Conservation (phyloP, 2,888 invertebrate genomes). For the Drosophila prolongata region DNA sequence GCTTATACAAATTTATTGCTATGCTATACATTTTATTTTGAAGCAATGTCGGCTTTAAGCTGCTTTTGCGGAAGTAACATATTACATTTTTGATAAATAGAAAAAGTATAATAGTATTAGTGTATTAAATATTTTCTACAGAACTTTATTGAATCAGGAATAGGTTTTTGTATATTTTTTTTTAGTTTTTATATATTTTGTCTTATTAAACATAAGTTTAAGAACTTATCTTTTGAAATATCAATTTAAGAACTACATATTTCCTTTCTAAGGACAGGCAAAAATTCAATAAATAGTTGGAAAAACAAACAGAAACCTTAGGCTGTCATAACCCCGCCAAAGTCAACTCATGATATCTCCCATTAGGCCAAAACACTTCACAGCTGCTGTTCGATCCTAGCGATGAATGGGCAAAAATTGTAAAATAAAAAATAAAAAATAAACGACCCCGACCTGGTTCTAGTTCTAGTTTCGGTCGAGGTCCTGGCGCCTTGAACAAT, state of each 20-base stretch:
- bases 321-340: conserved; percentile 12
- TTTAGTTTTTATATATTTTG: no score
- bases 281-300: neutral
- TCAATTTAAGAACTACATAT: no score
- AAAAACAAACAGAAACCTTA: conserved; percentile 15
- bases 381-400: conserved; percentile 56
- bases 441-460: conserved; percentile 26
- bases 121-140: no score
- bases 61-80: neutral
- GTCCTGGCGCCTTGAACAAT: conserved; percentile 70
- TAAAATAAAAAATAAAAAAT: conserved; percentile 9
- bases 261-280: neutral
- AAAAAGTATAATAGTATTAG: no score
- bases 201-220: no score
- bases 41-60: neutral
- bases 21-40: neutral
- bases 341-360: conserved; percentile 29
- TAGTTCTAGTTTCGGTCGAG: conserved; percentile 28
- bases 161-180: no score
- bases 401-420: conserved; percentile 59
- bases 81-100: neutral
- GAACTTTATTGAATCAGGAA: no score
- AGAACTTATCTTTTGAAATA: no score
- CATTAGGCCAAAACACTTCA: conserved; percentile 53
- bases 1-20: neutral